These are phyloP conservation scores for Drepana falcataria DNA, from an alignment of 2,888 invertebrate species.

Conservation along the genomic window DNA sequence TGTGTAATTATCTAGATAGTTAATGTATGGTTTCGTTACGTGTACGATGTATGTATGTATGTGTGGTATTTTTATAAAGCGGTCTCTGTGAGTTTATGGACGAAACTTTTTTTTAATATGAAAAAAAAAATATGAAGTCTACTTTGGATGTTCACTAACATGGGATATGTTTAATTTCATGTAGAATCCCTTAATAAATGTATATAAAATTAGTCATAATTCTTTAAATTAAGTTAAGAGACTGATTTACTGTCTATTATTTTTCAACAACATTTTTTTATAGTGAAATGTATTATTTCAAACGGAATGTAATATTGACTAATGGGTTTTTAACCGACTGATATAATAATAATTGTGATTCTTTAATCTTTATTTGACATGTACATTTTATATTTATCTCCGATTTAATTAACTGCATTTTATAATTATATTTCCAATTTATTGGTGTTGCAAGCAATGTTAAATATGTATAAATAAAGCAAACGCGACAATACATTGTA, in stretches of 20 bases:
- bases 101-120: background rate
- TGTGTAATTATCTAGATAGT: slow-evolving; percentile 68
- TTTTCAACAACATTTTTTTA: slow-evolving; percentile 25
- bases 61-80: slow-evolving; percentile 9
- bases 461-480: slow-evolving; percentile 20
- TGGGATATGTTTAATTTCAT: background rate
- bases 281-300: slow-evolving; percentile 21
- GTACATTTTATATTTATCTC: slow-evolving; percentile 27
- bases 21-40: slow-evolving; percentile 46
- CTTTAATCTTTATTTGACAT: slow-evolving; percentile 23
- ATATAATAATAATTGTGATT: slow-evolving; percentile 44
- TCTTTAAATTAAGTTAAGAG: slow-evolving; percentile 66
- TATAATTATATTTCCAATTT: slow-evolving; percentile 36
- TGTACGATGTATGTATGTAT: slow-evolving; percentile 23
- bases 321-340: slow-evolving; percentile 55
- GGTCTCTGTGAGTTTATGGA: slow-evolving; percentile 2
- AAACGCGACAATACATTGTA: slow-evolving; percentile 29
- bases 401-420: slow-evolving; percentile 49
- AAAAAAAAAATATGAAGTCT: background rate
- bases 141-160: background rate
- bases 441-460: slow-evolving; percentile 28
- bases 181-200: background rate
- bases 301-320: slow-evolving; percentile 39
- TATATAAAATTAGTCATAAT: slow-evolving; percentile 57
- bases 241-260: slow-evolving; percentile 70